A percentile compares a stretch with the other conserved stretches of the same genome.
Conservation (phyloP, 2,797 vertebrate genomes). For the Jordanella pulchra region DNA sequence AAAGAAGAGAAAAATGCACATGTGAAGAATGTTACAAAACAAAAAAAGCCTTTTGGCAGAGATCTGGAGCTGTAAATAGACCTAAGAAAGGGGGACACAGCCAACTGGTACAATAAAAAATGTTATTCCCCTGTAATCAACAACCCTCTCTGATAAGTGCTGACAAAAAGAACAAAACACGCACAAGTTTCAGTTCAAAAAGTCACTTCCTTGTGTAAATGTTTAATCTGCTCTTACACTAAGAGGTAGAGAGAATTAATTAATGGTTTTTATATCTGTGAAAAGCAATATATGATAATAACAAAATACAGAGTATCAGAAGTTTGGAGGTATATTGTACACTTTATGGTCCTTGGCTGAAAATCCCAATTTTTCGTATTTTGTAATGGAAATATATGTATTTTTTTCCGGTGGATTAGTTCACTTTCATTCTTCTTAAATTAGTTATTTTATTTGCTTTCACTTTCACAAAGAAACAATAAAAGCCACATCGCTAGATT, state of each 20-base stretch:
- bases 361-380: conserved; percentile 2
- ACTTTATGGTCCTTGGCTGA: not conserved
- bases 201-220: conserved; percentile 9
- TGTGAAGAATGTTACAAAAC: conserved; percentile 74
- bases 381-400: not conserved
- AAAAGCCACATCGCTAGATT: not conserved
- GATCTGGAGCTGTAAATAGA: conserved; percentile 42
- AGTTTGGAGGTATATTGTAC: not conserved
- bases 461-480: not conserved
- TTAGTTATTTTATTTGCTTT: not conserved
- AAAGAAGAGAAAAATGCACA: conserved; percentile 76
- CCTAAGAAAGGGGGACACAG: conserved; percentile 34
- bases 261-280: conserved; percentile 6
- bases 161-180: conserved; percentile 38
- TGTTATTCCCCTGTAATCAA: conserved; percentile 61
- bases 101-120: conserved; percentile 61
- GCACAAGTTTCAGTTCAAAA: conserved; percentile 8
- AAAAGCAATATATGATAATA: not conserved
- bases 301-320: not conserved
- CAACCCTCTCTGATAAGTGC: conserved; percentile 53
- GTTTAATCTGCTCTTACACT: not conserved
- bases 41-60: conserved; percentile 69
- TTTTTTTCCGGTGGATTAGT: not conserved
- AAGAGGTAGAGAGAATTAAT: not conserved
- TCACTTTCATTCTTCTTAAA: not conserved